Evolutionary conservation across 2,797 vertebrate genomes (phyloP).

Genomic region (Xenops minutus): DNA sequence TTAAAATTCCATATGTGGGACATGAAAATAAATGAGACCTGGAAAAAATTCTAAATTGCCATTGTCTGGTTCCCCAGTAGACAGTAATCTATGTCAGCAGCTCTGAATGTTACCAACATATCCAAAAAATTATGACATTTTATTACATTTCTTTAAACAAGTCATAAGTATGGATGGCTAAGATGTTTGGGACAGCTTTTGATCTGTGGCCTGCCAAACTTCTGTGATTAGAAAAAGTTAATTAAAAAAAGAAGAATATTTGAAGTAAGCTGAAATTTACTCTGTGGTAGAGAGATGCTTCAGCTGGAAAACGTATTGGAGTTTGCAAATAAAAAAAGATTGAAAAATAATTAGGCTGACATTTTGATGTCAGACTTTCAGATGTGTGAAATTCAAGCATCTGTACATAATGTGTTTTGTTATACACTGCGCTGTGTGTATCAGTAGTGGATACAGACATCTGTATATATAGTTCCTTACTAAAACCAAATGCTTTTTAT

Average conservation of each 20-base stretch:
- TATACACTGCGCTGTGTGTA: neutral
- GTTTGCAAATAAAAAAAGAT: neutral
- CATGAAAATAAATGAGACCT: neutral
- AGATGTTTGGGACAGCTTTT: neutral
- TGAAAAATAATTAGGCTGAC: neutral
- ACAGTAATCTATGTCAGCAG: neutral
- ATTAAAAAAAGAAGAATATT: neutral
- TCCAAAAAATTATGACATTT: neutral
- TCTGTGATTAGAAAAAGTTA: neutral
- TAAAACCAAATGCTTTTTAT: neutral
- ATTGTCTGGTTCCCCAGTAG: neutral
- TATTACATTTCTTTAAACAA: neutral
- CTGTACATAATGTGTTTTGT: neutral
- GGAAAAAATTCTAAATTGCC: neutral
- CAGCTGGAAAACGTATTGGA: neutral
- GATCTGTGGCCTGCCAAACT: neutral
- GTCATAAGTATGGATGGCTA: neutral
- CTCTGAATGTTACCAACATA: neutral
- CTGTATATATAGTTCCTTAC: neutral
- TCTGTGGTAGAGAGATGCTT: neutral
- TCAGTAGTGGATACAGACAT: neutral
- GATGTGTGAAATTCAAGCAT: neutral
- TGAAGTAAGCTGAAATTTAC: neutral
- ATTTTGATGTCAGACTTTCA: neutral
- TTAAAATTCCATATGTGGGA: neutral